Percentiles rank a stretch among this genome's conserved stretches.
phyloP scores from a whole-genome alignment of 2,113 vertebrate species.

The Bubo scandiacus region DNA sequence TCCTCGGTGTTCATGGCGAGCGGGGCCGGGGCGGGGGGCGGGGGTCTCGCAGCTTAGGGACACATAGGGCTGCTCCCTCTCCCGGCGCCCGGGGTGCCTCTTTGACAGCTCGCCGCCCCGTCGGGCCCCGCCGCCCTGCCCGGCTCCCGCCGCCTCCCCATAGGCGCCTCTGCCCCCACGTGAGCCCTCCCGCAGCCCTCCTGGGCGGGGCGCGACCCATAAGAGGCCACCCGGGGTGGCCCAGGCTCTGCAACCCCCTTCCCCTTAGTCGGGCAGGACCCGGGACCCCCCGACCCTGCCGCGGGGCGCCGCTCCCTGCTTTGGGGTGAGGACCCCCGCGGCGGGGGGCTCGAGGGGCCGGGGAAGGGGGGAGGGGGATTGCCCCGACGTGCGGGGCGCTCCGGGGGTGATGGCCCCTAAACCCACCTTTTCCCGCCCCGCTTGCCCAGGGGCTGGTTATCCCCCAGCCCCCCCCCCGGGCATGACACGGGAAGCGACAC shows the following conservation, averaged over 20 bases:
- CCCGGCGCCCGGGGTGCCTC: neutral
- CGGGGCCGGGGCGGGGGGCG: neutral
- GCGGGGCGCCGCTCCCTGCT: neutral
- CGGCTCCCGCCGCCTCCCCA: constrained; percentile 37
- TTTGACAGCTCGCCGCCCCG: constrained; percentile 74
- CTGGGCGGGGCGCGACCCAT: constrained; percentile 52
- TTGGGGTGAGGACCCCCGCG: neutral
- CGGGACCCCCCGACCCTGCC: too few species aligned
- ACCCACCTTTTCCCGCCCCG: rapidly evolving
- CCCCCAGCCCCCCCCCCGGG: too few species aligned
- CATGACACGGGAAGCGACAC: neutral
- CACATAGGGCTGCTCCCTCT: constrained; percentile 13
- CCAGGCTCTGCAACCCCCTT: neutral
- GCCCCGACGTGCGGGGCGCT: neutral
- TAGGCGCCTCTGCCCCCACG: constrained; percentile 73
- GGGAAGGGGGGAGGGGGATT: too few species aligned
- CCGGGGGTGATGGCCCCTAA: neutral
- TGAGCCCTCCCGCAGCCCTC: constrained; percentile 56
- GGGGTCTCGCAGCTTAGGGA: constrained; percentile 20
- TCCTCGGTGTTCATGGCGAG: constrained; percentile 92
- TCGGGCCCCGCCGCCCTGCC: neutral
- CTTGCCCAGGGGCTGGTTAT: neutral
- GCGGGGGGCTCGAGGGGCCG: rapidly evolving
- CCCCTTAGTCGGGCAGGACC: neutral
- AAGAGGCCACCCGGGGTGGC: constrained; percentile 27